Evolutionary conservation across 2,797 vertebrate genomes (phyloP), one percentile per base, ranked within the genome.

Genomic region (Phylloscopus collybita): DNA sequence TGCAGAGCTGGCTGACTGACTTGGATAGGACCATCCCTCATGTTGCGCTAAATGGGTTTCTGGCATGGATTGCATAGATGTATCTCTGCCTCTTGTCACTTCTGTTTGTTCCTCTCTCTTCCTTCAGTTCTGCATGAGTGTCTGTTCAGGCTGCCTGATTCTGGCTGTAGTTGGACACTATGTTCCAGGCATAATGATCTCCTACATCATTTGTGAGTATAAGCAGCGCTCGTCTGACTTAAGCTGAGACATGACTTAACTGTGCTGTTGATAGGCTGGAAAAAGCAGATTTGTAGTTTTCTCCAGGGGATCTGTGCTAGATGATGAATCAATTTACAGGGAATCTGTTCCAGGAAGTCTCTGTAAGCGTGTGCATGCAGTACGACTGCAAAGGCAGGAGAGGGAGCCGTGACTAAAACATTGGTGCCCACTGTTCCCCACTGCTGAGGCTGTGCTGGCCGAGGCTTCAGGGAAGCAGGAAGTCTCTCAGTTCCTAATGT

Each of bases 161-260:
- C 97, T 99, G 86, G 98, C 98, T 38, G 93, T 98, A 59, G 98
- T 99, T 69, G 99, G 99, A 93, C 99, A 99, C 97, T 99, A 99
- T 95, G 98, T 99, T 93, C 99, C 99, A 16, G 99, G 99, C 97
- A 98, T 99, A 97, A 99, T 99, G 99, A 99, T 99, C 97, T 99
- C 98, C 92, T 99, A 99, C 96, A 99, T 99, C 81, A 98, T 99
- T 96, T 98, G 99, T 99, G 98, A 99, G 98, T 98, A 96, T 96
- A 60, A 91, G 80, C 81, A 83, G 60, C 6, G 62, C 45, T 91
- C 59, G 16, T 81, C 44, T 93, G 79, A 83, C 72, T 59, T 93
- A 82, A 92, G 66, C 86, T 57, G 45, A 86, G 73, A 75, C 22
- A 5, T 62, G 62, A 59, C 69, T 56, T 79, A 80, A 27, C 74